Evolutionary conservation across 2,888 invertebrate species (phyloP).

Genomic region (Leptura quadrifasciata): DNA sequence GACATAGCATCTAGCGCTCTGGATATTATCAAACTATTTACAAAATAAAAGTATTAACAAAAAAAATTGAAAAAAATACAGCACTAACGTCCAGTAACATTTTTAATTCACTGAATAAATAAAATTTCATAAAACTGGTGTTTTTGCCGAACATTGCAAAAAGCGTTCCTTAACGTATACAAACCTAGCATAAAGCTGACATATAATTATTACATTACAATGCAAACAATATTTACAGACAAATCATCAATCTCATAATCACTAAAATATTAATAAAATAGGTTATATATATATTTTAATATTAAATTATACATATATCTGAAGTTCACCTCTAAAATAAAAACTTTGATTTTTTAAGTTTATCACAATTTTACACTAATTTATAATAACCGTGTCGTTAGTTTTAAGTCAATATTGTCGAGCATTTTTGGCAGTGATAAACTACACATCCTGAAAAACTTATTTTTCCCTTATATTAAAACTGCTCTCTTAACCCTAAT

Average conservation of each 20-base stretch:
- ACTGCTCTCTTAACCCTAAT: slow-evolving; percentile 30
- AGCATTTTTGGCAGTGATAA: slow-evolving; percentile 65
- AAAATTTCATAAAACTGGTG: slow-evolving; percentile 32
- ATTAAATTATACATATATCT: slow-evolving; percentile 61
- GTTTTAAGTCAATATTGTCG: slow-evolving; percentile 50
- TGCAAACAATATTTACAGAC: slow-evolving; percentile 70
- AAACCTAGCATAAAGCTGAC: slow-evolving; percentile 47
- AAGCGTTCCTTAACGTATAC: slow-evolving; percentile 31
- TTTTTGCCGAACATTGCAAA: slow-evolving; percentile 25
- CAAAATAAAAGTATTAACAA: slow-evolving; percentile 49
- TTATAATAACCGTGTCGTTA: slow-evolving; percentile 49
- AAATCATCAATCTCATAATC: slow-evolving; percentile 60
- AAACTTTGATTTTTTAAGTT: slow-evolving; percentile 60
- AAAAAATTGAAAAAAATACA: slow-evolving; percentile 36
- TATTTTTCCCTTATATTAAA: slow-evolving; percentile 18
- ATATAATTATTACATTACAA: slow-evolving; percentile 58
- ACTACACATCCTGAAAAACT: slow-evolving; percentile 52
- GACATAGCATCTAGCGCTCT: slow-evolving; percentile 10
- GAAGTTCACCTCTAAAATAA: slow-evolving; percentile 65
- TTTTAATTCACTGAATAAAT: slow-evolving; percentile 22
- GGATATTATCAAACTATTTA: slow-evolving; percentile 35
- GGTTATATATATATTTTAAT: slow-evolving; percentile 60
- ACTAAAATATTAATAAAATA: slow-evolving; percentile 62
- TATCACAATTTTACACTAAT: slow-evolving; percentile 64
- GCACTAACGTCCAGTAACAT: slow-evolving; percentile 25